Base-by-base conservation (phyloP, 1,140 invertebrate genomes). In the Adoxophyes honmai region DNA sequence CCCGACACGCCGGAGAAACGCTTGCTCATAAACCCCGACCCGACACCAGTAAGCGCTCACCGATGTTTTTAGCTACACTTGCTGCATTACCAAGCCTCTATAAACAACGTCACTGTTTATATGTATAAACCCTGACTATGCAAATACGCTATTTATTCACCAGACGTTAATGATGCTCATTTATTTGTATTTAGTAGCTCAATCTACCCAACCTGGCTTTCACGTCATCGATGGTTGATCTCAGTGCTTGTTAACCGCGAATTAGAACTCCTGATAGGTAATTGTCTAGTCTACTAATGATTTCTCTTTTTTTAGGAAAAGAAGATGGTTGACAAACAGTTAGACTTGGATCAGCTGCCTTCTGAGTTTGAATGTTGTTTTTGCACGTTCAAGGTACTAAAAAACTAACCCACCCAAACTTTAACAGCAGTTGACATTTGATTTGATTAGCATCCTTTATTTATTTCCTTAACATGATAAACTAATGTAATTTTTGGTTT, bases 331-430 rank as follows among this genome's bases (percentile, higher is more conserved):
- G 91, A 91, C 81, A 90, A 90, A 88, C 87, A 90, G 81, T 81
- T 90, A 85, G 87, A 90, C 78, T 88, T 90, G 87, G 89, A 90
- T 82, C 89, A 90, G 83, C 86, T 96, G 89, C 95, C 95, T 91
- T 96, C 94, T 92, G 95, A 96, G 92, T 96, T 96, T 93, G 96
- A 96, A 93, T 97, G 96, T 95, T 97, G 96, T 93, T 97, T 96
- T 95, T 97, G 96, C 93, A 95, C 95, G 86, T 94, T 95, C 85
- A 96, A 97, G 95, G 96, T 97, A 96, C 93, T 92, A 90, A 87
- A 60, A 69, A 69, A 75, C 72, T 85, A 48, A 48, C 42, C 38
- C n/a, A 11, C 21, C 10, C 9, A 0, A 87, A 84, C 74, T 55
- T 34, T 10, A 38, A 14, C 21, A 15, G 33, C 14, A 35, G 8